Evolutionary conservation across 2,888 invertebrate species (phyloP).

Genomic region (Stenolophus ochropezus): DNA sequence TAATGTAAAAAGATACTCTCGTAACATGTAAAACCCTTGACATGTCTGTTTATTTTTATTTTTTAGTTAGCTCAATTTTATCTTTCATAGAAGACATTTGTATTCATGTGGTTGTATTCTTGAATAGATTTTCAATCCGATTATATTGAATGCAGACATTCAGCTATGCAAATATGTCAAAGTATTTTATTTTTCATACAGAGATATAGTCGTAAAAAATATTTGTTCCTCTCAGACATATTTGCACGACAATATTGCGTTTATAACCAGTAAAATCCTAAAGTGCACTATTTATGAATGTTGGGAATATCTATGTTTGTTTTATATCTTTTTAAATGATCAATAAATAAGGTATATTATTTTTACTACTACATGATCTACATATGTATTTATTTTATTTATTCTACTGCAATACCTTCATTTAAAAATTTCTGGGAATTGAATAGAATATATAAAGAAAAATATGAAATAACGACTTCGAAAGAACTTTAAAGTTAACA

Average conservation of each 20-base stretch:
- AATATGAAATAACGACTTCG: no score
- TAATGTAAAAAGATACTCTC: neutral
- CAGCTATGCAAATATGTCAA: constrained; percentile 14
- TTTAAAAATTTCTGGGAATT: no score
- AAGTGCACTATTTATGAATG: neutral
- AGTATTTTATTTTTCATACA: neutral
- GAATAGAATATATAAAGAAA: no score
- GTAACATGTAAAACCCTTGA: neutral
- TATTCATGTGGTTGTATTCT: neutral
- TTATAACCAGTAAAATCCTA: neutral
- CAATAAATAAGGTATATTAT: neutral
- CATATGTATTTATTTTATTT: neutral
- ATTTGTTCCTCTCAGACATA: neutral
- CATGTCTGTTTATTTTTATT: neutral
- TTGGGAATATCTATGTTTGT: neutral
- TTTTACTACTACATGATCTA: neutral
- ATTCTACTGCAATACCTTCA: no score
- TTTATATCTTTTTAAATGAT: neutral
- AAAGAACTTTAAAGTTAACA: no score
- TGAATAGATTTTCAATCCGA: constrained; percentile 30
- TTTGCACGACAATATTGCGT: neutral
- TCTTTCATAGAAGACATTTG: constrained; percentile 1
- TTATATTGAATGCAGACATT: constrained; percentile 18
- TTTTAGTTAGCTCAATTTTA: constrained; percentile 6
- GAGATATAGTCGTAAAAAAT: neutral